phyloP scores from a whole-genome alignment of 2,797 vertebrate genomes.

The Octomys mimax region DNA sequence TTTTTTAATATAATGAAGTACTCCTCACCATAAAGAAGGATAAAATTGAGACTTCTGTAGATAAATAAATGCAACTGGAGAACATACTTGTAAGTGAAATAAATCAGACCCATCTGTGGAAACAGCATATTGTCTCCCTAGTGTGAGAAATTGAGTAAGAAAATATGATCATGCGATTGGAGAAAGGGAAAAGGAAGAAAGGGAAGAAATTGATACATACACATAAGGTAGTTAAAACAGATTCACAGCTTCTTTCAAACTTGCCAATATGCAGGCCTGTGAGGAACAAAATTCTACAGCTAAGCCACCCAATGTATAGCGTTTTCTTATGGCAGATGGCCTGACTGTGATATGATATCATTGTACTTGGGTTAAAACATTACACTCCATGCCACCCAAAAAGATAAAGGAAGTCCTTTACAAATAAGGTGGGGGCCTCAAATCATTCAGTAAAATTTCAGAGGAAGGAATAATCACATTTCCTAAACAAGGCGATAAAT shows the following conservation, averaged over 20 bases:
- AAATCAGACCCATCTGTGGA: too few relatives aligned
- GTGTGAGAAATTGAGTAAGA: too few relatives aligned
- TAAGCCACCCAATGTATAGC: neutral
- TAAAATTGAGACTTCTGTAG: too few relatives aligned
- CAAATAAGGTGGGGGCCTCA: neutral
- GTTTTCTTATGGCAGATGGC: neutral
- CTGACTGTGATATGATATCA: neutral
- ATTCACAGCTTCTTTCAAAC: neutral
- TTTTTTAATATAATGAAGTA: too few relatives aligned
- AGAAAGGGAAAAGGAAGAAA: too few relatives aligned
- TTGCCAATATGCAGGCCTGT: neutral
- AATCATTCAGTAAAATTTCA: neutral
- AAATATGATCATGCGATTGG: too few relatives aligned
- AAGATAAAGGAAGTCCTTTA: neutral
- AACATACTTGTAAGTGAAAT: too few relatives aligned
- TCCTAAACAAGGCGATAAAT: neutral
- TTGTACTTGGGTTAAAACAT: neutral
- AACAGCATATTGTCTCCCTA: too few relatives aligned
- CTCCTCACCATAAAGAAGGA: too few relatives aligned
- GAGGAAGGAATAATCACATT: neutral
- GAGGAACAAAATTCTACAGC: neutral
- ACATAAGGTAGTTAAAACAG: too few relatives aligned
- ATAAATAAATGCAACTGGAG: too few relatives aligned
- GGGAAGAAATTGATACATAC: too few relatives aligned
- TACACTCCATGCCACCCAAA: neutral